Conservation (phyloP, 2,888 invertebrate species). For the Notodonta ziczac region DNA sequence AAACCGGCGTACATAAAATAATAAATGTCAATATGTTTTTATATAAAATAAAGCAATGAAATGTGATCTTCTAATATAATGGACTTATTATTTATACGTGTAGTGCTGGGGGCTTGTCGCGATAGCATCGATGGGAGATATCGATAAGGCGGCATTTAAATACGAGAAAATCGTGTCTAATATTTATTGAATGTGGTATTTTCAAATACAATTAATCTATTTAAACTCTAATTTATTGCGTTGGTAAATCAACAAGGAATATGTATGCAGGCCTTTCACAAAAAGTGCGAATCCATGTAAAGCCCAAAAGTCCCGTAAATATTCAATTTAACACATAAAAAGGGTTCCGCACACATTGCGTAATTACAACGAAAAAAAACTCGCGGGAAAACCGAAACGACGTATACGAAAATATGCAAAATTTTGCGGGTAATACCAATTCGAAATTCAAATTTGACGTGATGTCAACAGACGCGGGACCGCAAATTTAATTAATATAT, state of each 20-base stretch:
- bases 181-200: too few relatives aligned
- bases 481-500: conserved; percentile 60
- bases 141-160: too few relatives aligned
- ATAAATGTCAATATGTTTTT: conserved; percentile 18
- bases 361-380: conserved; percentile 25
- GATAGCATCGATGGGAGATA: too few relatives aligned
- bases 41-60: conserved; percentile 26
- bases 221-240: too few relatives aligned
- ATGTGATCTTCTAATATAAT: conserved; percentile 14
- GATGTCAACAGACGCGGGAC: conserved; percentile 49
- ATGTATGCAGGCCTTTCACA: conserved; percentile 3
- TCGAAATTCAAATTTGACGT: conserved; percentile 54
- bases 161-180: too few relatives aligned
- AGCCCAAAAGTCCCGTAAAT: conserved; percentile 29
- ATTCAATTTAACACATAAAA: conserved; percentile 36
- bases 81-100: conserved; percentile 19
- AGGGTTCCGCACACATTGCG: conserved; percentile 20
- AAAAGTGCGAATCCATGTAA: conserved; percentile 27
- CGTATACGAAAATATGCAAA: conserved; percentile 57
- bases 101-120: conserved; percentile 2
- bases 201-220: too few relatives aligned
- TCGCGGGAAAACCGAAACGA: conserved; percentile 29
- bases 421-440: conserved; percentile 38
- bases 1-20: conserved; percentile 13
- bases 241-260: too few relatives aligned